Percentiles rank a stretch among this genome's conserved stretches.
Evolutionary conservation across 2,888 invertebrate genomes (phyloP).

Genomic region (Ichneumoninae sp.): DNA sequence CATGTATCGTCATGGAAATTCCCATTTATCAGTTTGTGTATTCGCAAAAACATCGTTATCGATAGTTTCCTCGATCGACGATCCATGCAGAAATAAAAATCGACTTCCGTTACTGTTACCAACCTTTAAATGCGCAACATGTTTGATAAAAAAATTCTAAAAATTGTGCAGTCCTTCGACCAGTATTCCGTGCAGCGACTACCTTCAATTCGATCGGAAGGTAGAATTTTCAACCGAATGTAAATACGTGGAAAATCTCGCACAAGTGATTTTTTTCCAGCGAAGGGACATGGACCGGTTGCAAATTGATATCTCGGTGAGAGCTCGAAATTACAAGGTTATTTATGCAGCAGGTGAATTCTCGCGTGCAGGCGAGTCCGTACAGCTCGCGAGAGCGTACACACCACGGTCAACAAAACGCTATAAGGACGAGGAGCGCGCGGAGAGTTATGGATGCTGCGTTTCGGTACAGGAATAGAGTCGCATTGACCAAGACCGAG

Average conservation of each 20-base stretch:
- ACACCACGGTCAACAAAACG: slow-evolving; percentile 6
- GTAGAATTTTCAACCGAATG: not conserved
- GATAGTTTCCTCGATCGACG: no score
- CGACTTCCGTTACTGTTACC: no score
- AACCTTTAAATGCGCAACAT: no score
- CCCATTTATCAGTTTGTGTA: no score
- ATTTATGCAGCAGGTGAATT: slow-evolving; percentile 40
- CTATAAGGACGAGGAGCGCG: slow-evolving; percentile 3
- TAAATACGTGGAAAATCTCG: not conserved
- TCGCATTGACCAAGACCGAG: slow-evolving; percentile 52
- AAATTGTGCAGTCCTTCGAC: no score
- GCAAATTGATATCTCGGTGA: not conserved
- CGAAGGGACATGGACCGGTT: no score
- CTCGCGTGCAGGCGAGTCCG: slow-evolving; percentile 27
- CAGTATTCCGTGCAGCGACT: no score
- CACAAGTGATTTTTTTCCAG: not conserved
- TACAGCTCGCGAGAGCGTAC: slow-evolving; percentile 8
- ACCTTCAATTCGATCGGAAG: no score
- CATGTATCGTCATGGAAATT: no score
- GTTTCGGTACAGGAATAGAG: slow-evolving; percentile 69
- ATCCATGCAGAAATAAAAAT: no score
- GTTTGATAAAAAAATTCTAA: no score
- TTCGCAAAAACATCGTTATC: no score
- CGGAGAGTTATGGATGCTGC: slow-evolving; percentile 34
- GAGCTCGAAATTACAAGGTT: not conserved